Base-by-base conservation (phyloP, 2,888 invertebrate genomes). In the Archips crataeganus region DNA sequence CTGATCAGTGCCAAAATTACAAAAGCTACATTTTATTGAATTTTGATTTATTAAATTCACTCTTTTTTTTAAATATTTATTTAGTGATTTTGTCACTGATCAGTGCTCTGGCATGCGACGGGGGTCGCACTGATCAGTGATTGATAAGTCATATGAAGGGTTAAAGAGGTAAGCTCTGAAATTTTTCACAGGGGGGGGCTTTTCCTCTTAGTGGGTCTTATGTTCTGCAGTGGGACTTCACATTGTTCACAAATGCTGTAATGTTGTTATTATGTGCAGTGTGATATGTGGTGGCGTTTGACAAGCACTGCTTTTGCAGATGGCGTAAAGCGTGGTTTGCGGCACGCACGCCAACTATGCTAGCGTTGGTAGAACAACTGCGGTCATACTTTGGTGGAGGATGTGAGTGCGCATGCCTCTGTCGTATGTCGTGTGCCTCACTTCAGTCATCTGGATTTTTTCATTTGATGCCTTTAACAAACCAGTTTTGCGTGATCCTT, bases 351-450 rank as follows among this genome's bases (percentile, higher is more conserved):
- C 91, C 92, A 90, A 87, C 89, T 90, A 94, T 94, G 94, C 91
- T 94, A 93, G 94, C 94, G 89, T 91, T 94, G 93, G 94, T 94
- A 88, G 94, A 94, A 88, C 93, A 94, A 87, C 93, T 94, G 79
- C 93, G 93, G 88, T 90, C 89, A 81, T 94, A 94, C 90, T 93
- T 94, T 87, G 90, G 90, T 89, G 94, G 94, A 88, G 94, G 94
- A 92, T 92, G 94, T 94, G 93, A 94, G 94, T 93, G 89, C 79
- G 87, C 86, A 85, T 87, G 90, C 80, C 84, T 86, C 78, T 77
- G 75, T 77, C 77, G 77, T 79, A 78, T 79, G 73, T 69, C 72
- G 76, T 77, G 80, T 83, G 79, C 77, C 77, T 68, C 71, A 76
- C 74, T 65, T 69, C 42, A 65, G 65, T 74, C 60, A 74, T 45